Evolutionary conservation across 1,140 invertebrate genomes (phyloP).

Genomic region (Orussus abietinus): DNA sequence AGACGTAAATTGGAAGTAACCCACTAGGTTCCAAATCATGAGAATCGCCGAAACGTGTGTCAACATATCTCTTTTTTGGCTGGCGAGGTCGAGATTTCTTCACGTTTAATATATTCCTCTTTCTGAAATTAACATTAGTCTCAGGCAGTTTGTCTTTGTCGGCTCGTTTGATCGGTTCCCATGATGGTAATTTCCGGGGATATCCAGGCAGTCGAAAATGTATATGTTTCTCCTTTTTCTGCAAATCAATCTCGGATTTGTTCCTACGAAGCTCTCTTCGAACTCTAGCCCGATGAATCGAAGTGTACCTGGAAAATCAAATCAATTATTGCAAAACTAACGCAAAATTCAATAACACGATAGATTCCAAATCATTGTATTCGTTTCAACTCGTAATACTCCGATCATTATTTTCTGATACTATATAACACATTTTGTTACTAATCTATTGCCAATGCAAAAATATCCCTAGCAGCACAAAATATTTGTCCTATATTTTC

Average conservation of each 20-base stretch:
- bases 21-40: constrained; percentile 49
- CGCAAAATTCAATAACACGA: too few relatives aligned
- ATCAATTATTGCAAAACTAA: too few relatives aligned
- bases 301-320: too few relatives aligned
- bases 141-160: constrained; percentile 16
- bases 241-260: too few relatives aligned
- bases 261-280: constrained; percentile 23
- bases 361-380: too few relatives aligned
- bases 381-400: too few relatives aligned
- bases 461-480: too few relatives aligned
- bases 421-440: too few relatives aligned
- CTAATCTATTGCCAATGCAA: too few relatives aligned
- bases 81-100: constrained; percentile 53
- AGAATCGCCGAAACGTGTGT: constrained; percentile 44
- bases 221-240: constrained; percentile 18
- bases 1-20: constrained; percentile 46
- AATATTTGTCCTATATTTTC: too few relatives aligned
- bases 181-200: constrained; percentile 22
- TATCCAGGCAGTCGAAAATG: constrained; percentile 22
- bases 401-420: too few relatives aligned
- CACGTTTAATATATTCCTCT: constrained; percentile 56
- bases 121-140: constrained; percentile 53
- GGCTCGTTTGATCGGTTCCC: constrained; percentile 22
- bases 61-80: constrained; percentile 44
- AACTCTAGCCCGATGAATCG: too few relatives aligned